Conservation (phyloP, 2,888 invertebrate genomes). For the Calameuta idolon region DNA sequence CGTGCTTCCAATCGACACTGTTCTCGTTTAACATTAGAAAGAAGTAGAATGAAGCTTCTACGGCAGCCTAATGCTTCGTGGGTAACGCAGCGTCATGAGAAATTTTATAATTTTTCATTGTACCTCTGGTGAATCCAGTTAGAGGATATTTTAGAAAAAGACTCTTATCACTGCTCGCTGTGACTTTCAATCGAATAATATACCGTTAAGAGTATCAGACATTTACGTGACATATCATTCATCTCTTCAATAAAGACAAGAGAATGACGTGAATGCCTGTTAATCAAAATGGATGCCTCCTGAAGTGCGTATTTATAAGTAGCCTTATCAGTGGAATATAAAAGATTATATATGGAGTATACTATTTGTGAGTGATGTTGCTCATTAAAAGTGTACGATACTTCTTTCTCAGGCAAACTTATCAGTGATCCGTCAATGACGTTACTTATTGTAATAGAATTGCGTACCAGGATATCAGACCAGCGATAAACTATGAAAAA, state of each 20-base stretch:
- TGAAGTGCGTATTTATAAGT: background rate
- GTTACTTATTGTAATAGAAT: background rate
- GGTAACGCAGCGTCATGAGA: background rate
- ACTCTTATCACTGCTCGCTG: background rate
- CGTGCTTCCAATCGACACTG: constrained; percentile 61
- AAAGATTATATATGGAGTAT: background rate
- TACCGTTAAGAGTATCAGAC: background rate
- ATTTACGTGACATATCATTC: background rate
- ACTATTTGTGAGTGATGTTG: background rate
- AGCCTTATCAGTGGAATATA: background rate
- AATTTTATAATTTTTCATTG: background rate
- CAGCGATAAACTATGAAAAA: background rate
- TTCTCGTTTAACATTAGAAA: constrained; percentile 60
- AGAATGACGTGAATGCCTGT: background rate
- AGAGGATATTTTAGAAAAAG: background rate
- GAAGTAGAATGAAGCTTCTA: constrained; percentile 9
- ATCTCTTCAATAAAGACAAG: background rate
- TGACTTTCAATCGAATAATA: background rate
- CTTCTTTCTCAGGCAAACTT: background rate
- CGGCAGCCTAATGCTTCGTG: background rate
- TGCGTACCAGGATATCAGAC: background rate
- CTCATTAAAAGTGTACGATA: background rate
- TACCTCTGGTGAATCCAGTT: background rate
- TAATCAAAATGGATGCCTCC: background rate
- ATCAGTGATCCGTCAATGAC: background rate